Percentiles rank a stretch among this genome's conserved stretches.
Evolutionary conservation across 35 echinoderm and acorn worm genomes (phyloP).

Genomic region (Ptychodera flava): DNA sequence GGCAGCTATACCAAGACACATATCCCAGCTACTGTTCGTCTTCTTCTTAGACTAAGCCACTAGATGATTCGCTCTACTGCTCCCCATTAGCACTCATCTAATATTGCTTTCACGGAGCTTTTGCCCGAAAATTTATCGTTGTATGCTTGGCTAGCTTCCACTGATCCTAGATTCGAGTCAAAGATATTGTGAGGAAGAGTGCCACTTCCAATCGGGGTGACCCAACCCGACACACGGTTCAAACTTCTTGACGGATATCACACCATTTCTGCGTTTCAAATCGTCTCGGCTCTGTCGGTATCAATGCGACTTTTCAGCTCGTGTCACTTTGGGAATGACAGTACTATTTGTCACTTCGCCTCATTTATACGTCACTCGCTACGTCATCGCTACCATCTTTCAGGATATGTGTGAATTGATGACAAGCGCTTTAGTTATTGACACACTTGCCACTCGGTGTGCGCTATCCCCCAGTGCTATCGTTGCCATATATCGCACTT

Average conservation of each 20-base stretch:
- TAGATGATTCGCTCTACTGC: neutral
- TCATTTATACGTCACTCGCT: too few relatives aligned
- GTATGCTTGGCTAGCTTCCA: neutral
- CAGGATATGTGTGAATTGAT: too few relatives aligned
- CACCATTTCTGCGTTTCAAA: too few relatives aligned
- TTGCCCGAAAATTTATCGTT: conserved; percentile 1
- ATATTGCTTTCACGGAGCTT: neutral
- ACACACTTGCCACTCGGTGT: too few relatives aligned
- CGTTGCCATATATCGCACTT: too few relatives aligned
- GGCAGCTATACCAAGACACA: neutral
- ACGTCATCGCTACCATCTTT: too few relatives aligned
- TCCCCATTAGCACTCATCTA: neutral
- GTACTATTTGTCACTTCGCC: too few relatives aligned
- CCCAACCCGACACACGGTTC: neutral
- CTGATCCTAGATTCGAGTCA: neutral
- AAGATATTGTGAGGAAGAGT: neutral
- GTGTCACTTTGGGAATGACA: too few relatives aligned
- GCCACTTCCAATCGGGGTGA: neutral
- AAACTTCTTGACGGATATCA: neutral
- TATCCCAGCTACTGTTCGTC: neutral
- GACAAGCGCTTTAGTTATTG: too few relatives aligned
- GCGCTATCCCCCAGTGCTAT: too few relatives aligned
- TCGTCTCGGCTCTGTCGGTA: too few relatives aligned
- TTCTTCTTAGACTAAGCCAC: neutral
- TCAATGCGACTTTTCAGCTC: too few relatives aligned